These are phyloP conservation scores for Coenonympha arcania DNA, from an alignment of 2,888 invertebrate species.

Conservation along the genomic window DNA sequence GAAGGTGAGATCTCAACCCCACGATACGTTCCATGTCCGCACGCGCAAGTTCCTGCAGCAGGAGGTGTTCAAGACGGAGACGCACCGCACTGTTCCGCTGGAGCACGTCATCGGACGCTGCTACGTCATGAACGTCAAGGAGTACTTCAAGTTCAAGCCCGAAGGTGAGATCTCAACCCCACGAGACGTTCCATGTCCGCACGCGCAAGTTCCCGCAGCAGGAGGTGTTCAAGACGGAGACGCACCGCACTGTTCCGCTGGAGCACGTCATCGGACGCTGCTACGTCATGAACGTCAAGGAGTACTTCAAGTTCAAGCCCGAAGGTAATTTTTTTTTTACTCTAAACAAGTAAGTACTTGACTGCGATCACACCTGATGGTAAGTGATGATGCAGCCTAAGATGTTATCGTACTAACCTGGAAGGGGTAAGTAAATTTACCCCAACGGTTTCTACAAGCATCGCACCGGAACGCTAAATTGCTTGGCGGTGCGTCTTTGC, in stretches of 20 bases:
- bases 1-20: constrained; percentile 75
- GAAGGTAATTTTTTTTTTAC: too few species aligned
- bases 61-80: constrained; percentile 96
- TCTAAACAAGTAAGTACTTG: too few species aligned
- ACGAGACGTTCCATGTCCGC: constrained; percentile 95
- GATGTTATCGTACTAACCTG: too few species aligned
- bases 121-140: constrained; percentile 93
- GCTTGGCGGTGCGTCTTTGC: too few species aligned
- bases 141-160: constrained; percentile 92
- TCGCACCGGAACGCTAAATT: too few species aligned
- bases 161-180: constrained; percentile 75
- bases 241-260: constrained; percentile 86
- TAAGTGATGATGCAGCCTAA: too few species aligned
- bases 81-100: constrained; percentile 86
- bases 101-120: constrained; percentile 91
- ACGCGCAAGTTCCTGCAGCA: constrained; percentile 96
- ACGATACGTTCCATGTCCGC: constrained; percentile 95
- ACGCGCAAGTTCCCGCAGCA: constrained; percentile 96
- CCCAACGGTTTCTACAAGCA: too few species aligned
- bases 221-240: constrained; percentile 96
- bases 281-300: constrained; percentile 93
- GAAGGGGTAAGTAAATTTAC: too few species aligned
- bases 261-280: constrained; percentile 91
- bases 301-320: constrained; percentile 92
- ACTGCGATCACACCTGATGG: too few species aligned